Percentiles rank a stretch among this genome's conserved stretches.
Conservation (phyloP, 1,140 invertebrate species). For the Paralvinella palmiformis region DNA sequence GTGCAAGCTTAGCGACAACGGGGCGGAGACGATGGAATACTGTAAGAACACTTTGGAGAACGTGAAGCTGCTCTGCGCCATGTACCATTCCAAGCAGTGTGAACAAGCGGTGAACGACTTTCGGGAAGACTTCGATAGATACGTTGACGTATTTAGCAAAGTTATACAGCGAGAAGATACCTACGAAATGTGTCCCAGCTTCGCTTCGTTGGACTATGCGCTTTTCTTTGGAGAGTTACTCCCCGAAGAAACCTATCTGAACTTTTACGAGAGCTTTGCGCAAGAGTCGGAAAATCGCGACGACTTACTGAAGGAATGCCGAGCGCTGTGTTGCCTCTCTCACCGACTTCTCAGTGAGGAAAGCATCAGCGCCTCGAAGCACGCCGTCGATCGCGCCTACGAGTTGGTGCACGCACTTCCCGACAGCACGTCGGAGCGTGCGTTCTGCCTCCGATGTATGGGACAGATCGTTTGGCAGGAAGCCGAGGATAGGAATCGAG, state of each 20-base stretch:
- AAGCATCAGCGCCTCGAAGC: not conserved
- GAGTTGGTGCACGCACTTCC: not conserved
- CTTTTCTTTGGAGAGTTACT: slow-evolving; percentile 9
- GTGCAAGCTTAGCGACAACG: not conserved
- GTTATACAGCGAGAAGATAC: slow-evolving; percentile 1
- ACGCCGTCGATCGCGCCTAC: not conserved
- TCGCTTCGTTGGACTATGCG: slow-evolving; percentile 9
- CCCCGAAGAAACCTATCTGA: not conserved
- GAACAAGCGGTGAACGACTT: not conserved
- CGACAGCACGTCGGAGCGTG: not conserved
- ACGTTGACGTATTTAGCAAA: not conserved
- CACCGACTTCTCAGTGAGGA: not conserved
- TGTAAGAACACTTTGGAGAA: not conserved
- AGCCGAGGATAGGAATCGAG: not conserved
- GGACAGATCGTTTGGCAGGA: slow-evolving; percentile 8
- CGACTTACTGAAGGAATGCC: not conserved
- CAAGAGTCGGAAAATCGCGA: not conserved
- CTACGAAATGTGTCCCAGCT: not conserved
- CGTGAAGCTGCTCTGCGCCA: not conserved
- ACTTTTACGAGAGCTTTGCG: not conserved
- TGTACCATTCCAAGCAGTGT: not conserved
- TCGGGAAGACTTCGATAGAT: not conserved
- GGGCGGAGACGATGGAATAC: not conserved
- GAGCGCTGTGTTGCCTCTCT: slow-evolving; percentile 8
- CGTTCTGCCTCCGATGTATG: slow-evolving; percentile 11